A percentile compares a stretch with the other conserved stretches of the same genome.
Evolutionary conservation across 1,140 invertebrate species (phyloP).

Genomic region (Trichonephila clavipes): DNA sequence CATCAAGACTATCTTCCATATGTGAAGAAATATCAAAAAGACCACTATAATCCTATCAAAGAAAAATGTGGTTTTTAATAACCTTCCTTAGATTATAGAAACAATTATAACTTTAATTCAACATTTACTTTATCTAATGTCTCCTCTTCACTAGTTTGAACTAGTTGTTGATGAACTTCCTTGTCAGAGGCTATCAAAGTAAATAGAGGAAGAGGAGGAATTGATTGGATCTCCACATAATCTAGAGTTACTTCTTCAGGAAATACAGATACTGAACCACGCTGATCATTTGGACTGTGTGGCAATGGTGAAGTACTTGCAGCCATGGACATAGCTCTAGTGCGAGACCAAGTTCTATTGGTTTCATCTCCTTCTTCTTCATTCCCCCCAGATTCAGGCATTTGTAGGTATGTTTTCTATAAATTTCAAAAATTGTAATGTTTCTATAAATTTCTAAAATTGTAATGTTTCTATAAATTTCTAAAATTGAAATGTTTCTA

Average conservation of each 20-base stretch:
- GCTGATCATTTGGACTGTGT: conserved; percentile 83
- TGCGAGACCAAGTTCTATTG: conserved; percentile 86
- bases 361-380: conserved; percentile 70
- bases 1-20: conserved; percentile 91
- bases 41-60: conserved; percentile 89
- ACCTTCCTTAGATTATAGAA: not conserved
- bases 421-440: not conserved
- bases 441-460: not conserved
- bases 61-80: not conserved
- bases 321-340: conserved; percentile 88
- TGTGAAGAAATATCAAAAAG: conserved; percentile 85
- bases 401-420: conserved; percentile 72
- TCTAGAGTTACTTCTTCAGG: conserved; percentile 94
- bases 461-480: conserved; percentile 64
- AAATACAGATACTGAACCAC: conserved; percentile 83
- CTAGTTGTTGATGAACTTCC: conserved; percentile 83
- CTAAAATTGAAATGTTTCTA: conserved; percentile 31
- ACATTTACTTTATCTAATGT: conserved; percentile 70
- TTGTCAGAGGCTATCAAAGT: conserved; percentile 96
- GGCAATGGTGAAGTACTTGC: conserved; percentile 78
- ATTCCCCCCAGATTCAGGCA: conserved; percentile 62
- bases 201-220: conserved; percentile 97
- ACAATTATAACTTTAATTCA: not conserved
- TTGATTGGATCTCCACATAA: conserved; percentile 97
- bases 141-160: conserved; percentile 60